phyloP scores from a whole-genome alignment of 2,797 vertebrate species.

The Avahi laniger region DNA sequence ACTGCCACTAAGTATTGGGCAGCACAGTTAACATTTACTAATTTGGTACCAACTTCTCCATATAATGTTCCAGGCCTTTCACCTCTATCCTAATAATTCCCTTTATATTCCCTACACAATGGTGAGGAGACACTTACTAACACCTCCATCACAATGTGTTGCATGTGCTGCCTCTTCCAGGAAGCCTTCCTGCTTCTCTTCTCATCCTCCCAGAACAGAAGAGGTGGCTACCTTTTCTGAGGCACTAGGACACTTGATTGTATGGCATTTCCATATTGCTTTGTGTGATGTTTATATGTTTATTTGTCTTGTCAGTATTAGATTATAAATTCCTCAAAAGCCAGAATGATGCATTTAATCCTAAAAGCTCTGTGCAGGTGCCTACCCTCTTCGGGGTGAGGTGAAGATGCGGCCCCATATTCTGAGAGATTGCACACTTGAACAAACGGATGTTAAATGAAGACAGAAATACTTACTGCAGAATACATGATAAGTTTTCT shows the following conservation, averaged over 20 bases:
- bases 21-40: neutral
- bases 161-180: neutral
- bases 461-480: constrained; percentile 87
- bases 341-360: neutral
- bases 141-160: neutral
- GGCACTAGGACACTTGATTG: neutral
- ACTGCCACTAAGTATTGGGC: too few relatives aligned
- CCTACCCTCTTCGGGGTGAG: neutral
- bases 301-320: neutral
- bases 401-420: neutral
- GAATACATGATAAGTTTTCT: constrained; percentile 92
- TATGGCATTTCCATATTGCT: neutral
- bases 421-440: neutral
- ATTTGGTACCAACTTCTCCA: neutral
- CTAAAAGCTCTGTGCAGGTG: neutral
- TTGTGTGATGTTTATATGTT: neutral
- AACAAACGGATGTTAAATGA: neutral
- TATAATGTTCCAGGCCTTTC: neutral
- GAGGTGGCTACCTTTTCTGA: neutral
- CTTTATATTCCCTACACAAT: neutral
- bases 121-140: neutral
- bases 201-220: neutral
- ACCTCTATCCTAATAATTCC: neutral
- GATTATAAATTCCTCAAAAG: neutral
- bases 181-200: neutral